Base-by-base conservation (phyloP, 2,888 invertebrate genomes). In the Neoaliturus tenellus region DNA sequence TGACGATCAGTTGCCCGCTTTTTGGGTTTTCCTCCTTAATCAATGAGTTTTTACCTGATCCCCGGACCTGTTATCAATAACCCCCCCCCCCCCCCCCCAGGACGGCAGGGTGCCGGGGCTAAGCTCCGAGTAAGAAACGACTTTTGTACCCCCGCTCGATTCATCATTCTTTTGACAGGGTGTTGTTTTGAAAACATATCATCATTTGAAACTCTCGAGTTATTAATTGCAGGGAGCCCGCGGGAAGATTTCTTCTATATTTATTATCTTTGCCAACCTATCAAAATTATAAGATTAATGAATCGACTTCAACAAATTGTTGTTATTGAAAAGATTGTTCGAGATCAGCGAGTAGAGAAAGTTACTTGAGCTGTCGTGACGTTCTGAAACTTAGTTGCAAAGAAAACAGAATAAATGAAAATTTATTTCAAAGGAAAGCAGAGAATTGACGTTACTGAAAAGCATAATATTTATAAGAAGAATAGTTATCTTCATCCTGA, bases 141-240 rank as follows among this genome's bases (percentile, higher is more conserved):
- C 55, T 78, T 33, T 78, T 78, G 35, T 55, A n/a, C 20, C 17
- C 28, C 1, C 35, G 10, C n/a, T 8, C 55, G 55, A 78, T 78
- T 78, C 78, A 78, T 78, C 78, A 78, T 23, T n/a, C 12, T 17
- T 1, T n/a, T 78, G 78, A 55, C 78, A 78, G 78, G 78, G 55
- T 55, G 78, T 78, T 78, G 78, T 78, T 78, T 78, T 55, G 78
- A 55, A 78, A 78, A 78, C 78, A 78, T 51, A 78, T 78, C 78
- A 78, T 78, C 78, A 78, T 78, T 78, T 78, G 78, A 35, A 78
- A 78, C 78, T 78, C 55, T 78, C 20, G 33, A 31, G 78, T 78
- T 78, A 78, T 78, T 78, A 78, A 78, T 78, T 78, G 78, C 23
- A 20, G 28, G 1, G 39, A 20, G 35, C 69, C 67, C 67, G 31